These are phyloP conservation scores for Melinopterus prodromus DNA, from an alignment of 2,888 invertebrate genomes.

Conservation along the genomic window DNA sequence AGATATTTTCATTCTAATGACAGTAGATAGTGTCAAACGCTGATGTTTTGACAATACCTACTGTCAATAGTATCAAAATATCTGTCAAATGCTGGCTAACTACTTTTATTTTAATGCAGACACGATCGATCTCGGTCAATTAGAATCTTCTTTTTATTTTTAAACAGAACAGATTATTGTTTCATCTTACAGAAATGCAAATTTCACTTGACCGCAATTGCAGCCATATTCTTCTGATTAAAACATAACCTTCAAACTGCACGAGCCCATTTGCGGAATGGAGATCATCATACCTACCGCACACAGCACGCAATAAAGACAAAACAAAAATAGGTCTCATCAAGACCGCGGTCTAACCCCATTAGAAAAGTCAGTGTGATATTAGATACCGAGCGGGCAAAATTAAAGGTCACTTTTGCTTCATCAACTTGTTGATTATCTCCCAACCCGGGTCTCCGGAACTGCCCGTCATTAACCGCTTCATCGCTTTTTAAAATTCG, in stretches of 20 bases:
- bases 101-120: too few species aligned
- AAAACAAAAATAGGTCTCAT: not conserved
- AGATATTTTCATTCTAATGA: too few species aligned
- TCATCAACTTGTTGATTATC: conserved; percentile 37
- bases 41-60: too few species aligned
- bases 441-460: not conserved
- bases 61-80: too few species aligned
- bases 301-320: not conserved
- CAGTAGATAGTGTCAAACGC: too few species aligned
- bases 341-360: not conserved
- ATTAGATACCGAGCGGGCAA: conserved; percentile 24
- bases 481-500: conserved; percentile 33
- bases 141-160: too few species aligned
- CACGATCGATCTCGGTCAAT: too few species aligned
- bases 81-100: too few species aligned
- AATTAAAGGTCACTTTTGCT: conserved; percentile 34
- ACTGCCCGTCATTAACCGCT: conserved; percentile 31
- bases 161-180: too few species aligned
- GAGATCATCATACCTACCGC: not conserved
- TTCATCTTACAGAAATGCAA: too few species aligned
- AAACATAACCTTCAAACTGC: not conserved
- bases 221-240: too few species aligned
- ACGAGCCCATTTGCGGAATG: not conserved
- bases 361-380: conserved; percentile 24
- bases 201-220: too few species aligned